phyloP scores from a whole-genome alignment of 1,140 invertebrate genomes.

The Hormaphis cornu region DNA sequence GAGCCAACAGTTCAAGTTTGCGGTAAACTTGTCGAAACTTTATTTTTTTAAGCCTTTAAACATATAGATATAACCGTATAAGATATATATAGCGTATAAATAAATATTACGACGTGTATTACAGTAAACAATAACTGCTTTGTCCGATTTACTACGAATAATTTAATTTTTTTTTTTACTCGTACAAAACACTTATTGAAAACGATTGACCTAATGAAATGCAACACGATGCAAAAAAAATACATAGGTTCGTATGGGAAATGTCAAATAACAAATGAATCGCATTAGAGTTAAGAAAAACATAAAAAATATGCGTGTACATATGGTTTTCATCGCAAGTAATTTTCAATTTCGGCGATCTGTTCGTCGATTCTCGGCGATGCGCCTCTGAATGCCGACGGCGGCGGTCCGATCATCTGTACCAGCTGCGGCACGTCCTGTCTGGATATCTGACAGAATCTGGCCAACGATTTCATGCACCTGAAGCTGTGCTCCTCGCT shows the following conservation, averaged over 20 bases:
- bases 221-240: not conserved
- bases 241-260: not conserved
- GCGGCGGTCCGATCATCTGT: slow-evolving; percentile 85
- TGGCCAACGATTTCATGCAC: slow-evolving; percentile 65
- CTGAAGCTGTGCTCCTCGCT: slow-evolving; percentile 69
- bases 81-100: too few species aligned
- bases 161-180: too few species aligned
- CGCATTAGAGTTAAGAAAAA: slow-evolving; percentile 10
- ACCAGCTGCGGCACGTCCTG: slow-evolving; percentile 79
- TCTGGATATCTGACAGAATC: slow-evolving; percentile 67
- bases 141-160: too few species aligned
- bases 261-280: not conserved
- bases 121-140: too few species aligned
- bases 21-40: too few species aligned
- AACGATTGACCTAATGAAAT: slow-evolving; percentile 16
- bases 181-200: too few species aligned
- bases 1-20: too few species aligned
- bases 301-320: not conserved
- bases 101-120: too few species aligned
- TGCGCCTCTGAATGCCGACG: slow-evolving; percentile 66
- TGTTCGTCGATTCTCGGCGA: slow-evolving; percentile 71
- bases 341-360: slow-evolving; percentile 44
- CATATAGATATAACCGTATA: too few species aligned
- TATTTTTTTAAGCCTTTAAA: too few species aligned
- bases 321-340: not conserved